Percentiles rank a stretch among this genome's conserved stretches.
Evolutionary conservation across 1,140 invertebrate species (phyloP).

Genomic region (Geopemphigus sp.): DNA sequence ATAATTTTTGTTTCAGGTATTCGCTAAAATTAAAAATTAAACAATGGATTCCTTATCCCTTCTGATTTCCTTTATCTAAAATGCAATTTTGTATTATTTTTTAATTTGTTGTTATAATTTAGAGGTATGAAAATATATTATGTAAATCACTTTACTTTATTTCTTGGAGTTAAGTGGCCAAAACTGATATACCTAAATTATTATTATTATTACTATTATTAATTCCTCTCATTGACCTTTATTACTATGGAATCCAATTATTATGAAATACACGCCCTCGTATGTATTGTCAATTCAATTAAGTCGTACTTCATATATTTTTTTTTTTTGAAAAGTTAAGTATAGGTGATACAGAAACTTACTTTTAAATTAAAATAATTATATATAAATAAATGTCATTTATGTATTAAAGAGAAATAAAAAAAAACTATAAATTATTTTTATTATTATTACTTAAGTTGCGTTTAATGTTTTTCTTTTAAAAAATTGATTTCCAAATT

Average conservation of each 20-base stretch:
- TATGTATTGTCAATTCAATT: slow-evolving; percentile 45
- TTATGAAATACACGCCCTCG: slow-evolving; percentile 43
- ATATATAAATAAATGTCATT: slow-evolving; percentile 46
- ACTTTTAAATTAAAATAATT: slow-evolving; percentile 46
- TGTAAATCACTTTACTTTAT: slow-evolving; percentile 27
- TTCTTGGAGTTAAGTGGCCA: slow-evolving; percentile 20
- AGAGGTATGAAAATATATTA: slow-evolving; percentile 3
- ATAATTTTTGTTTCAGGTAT: slow-evolving; percentile 49
- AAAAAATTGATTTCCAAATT: slow-evolving; percentile 7
- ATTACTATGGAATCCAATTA: slow-evolving; percentile 36
- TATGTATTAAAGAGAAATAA: slow-evolving; percentile 43
- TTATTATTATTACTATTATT: slow-evolving; percentile 32
- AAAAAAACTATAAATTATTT: slow-evolving; percentile 40
- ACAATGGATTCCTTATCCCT: slow-evolving; percentile 13
- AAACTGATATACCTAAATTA: slow-evolving; percentile 23
- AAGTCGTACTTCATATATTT: slow-evolving; percentile 21
- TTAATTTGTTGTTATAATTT: slow-evolving; percentile 31
- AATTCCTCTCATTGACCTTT: slow-evolving; percentile 47
- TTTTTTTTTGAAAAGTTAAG: slow-evolving; percentile 39
- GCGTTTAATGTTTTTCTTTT: slow-evolving; percentile 23
- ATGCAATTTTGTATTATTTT: slow-evolving; percentile 30
- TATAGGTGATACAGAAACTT: slow-evolving; percentile 45
- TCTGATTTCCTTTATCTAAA: not conserved
- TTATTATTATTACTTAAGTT: slow-evolving; percentile 41
- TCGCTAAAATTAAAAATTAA: slow-evolving; percentile 44